Evolutionary conservation across 2,888 invertebrate genomes (phyloP), one percentile per base, ranked within the genome.

Genomic region (Macaria notata): DNA sequence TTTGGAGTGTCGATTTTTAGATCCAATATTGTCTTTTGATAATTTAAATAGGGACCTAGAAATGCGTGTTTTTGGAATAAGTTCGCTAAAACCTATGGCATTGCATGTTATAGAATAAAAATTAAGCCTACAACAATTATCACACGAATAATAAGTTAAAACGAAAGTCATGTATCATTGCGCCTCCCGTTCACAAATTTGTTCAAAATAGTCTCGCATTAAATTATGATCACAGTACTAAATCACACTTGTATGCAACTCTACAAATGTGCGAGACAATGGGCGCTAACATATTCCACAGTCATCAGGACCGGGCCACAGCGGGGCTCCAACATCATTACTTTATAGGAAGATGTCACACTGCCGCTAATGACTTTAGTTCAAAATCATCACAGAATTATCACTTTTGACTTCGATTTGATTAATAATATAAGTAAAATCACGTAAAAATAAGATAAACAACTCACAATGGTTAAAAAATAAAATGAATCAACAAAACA

Each of bases 151-250:
- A 86, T 87, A 87, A 88, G 78, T 87, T 84, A 87, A 83, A 83
- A 82, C 74, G 57, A 51, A 76, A 79, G 73, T 78, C 65, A 76
- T 75, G 70, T 78, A 87, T 85, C 86, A 80, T 88, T 87, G 60
- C 83, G 77, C 82, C 55, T 72, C 70, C 63, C 82, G 82, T 84
- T 81, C 86, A 84, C 78, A 88, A 88, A 86, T 83, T 84, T 81
- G 80, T 88, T 83, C 84, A 88, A 86, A 88, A 85, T 84, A 87
- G 81, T 81, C 81, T 86, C 81, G 79, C 44, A 78, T 89, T 90
- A 91, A 91, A 91, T 88, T 91, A 91, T 87, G 88, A 91, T 91
- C 91, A 91, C 91, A 91, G 91, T 86, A 84, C 86, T 88, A 90
- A 89, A 89, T 91, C 88, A 91, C 90, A 73, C 81, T 84, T 78